These are phyloP conservation scores for Ruditapes philippinarum DNA, from an alignment of 1,140 invertebrate species.

Conservation along the genomic window DNA sequence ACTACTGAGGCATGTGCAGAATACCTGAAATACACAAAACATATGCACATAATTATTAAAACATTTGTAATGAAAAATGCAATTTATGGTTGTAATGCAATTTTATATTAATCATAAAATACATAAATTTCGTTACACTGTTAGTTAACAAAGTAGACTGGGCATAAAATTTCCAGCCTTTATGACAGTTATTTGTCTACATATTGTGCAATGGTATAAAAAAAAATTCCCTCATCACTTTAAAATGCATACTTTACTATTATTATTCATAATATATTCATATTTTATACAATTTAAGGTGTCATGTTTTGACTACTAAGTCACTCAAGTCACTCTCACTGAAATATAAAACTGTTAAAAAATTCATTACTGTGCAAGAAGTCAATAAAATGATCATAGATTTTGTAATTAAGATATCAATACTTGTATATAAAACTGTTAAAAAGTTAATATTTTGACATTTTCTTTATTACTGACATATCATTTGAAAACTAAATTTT, in stretches of 20 bases:
- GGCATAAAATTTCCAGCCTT: too few species aligned
- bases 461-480: too few species aligned
- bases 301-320: not conserved
- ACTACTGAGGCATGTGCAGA: not conserved
- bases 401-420: constrained; percentile 13
- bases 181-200: too few species aligned
- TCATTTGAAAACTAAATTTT: too few species aligned
- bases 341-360: constrained; percentile 28
- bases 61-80: too few species aligned
- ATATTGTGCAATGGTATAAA: not conserved
- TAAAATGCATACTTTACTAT: not conserved
- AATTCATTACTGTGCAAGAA: constrained; percentile 18
- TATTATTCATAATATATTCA: not conserved
- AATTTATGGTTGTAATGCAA: too few species aligned
- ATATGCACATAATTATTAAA: too few species aligned
- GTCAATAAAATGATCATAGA: not conserved
- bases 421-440: not conserved
- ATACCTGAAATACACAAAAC: constrained; percentile 12
- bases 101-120: too few species aligned
- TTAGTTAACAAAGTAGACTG: too few species aligned
- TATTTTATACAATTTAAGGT: not conserved
- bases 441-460: not conserved
- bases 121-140: too few species aligned
- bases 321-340: not conserved
- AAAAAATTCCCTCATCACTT: not conserved